phyloP scores from a whole-genome alignment of 2,113 vertebrate genomes.

The Colinus virginianus region DNA sequence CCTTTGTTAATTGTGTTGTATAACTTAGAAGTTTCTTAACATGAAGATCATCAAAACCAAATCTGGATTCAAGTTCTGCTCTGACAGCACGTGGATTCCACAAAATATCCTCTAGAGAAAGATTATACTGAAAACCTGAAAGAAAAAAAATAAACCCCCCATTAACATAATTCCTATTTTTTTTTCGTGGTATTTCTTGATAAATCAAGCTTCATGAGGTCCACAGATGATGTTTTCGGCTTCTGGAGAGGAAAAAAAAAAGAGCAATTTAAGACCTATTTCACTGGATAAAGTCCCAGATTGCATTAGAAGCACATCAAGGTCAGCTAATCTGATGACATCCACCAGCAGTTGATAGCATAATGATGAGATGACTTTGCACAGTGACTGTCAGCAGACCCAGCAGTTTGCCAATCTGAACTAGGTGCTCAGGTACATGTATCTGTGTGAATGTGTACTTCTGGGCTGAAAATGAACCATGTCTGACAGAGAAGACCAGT shows the following conservation, averaged over 20 bases:
- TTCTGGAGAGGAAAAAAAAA: background rate
- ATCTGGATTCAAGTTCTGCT: constrained; percentile 56
- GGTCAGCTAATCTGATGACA: background rate
- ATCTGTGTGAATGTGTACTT: background rate
- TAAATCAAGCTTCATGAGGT: background rate
- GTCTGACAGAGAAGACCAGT: background rate
- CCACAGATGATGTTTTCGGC: accelerated
- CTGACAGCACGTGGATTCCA: constrained; percentile 45
- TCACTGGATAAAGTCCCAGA: background rate
- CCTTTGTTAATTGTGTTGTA: constrained; percentile 52
- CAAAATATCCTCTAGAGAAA: constrained; percentile 49
- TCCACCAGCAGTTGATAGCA: background rate
- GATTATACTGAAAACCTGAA: constrained; percentile 50
- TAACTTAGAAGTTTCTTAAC: constrained; percentile 61
- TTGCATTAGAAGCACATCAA: background rate
- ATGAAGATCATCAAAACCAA: constrained; percentile 49
- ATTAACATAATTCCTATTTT: background rate
- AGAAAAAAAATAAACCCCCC: background rate
- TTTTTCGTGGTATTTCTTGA: background rate
- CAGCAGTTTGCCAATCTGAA: background rate
- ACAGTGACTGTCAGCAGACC: background rate
- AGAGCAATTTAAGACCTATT: background rate
- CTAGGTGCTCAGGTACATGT: background rate
- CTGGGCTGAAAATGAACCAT: background rate
- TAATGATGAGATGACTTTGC: background rate